Conservation (phyloP, 1,140 invertebrate species). For the Episyrphus balteatus region DNA sequence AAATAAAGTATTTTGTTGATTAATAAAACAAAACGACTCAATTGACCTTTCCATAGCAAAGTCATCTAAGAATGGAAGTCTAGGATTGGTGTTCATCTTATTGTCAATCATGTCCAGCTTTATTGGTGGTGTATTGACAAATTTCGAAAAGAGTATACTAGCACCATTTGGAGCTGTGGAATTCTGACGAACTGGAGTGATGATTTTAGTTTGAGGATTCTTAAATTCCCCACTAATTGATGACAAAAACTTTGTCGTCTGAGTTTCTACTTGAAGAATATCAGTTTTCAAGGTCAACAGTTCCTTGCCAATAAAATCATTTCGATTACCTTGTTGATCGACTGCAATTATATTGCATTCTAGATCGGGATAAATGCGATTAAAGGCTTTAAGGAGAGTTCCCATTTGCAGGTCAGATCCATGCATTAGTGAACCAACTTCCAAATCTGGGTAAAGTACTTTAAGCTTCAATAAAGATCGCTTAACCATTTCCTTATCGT, state of each 20-base stretch:
- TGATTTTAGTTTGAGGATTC: conserved; percentile 1
- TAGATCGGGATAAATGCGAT: conserved; percentile 15
- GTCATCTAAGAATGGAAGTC: conserved; percentile 19
- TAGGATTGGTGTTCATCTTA: conserved; percentile 10
- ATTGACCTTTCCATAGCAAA: not conserved
- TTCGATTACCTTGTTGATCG: conserved; percentile 17
- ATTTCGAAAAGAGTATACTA: conserved; percentile 15
- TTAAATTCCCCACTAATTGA: conserved; percentile 11
- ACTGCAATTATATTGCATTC: conserved; percentile 22
- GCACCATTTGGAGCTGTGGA: no score
- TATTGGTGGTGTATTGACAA: conserved; percentile 27
- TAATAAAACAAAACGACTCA: no score
- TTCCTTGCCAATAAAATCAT: conserved; percentile 13
- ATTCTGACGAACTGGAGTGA: no score
- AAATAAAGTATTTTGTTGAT: no score
- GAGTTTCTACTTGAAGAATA: conserved; percentile 14
- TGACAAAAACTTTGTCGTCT: conserved; percentile 15
- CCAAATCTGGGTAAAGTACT: not conserved
- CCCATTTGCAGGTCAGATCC: conserved; percentile 9
- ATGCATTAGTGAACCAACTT: not conserved
- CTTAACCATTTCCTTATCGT: conserved; percentile 3
- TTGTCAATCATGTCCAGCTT: conserved; percentile 12
- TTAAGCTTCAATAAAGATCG: conserved; percentile 1
- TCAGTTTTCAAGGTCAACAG: conserved; percentile 12
- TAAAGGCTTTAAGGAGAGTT: conserved; percentile 16